Evolutionary conservation across 1,140 invertebrate genomes (phyloP).

Genomic region (Ceratosolen solmsi): DNA sequence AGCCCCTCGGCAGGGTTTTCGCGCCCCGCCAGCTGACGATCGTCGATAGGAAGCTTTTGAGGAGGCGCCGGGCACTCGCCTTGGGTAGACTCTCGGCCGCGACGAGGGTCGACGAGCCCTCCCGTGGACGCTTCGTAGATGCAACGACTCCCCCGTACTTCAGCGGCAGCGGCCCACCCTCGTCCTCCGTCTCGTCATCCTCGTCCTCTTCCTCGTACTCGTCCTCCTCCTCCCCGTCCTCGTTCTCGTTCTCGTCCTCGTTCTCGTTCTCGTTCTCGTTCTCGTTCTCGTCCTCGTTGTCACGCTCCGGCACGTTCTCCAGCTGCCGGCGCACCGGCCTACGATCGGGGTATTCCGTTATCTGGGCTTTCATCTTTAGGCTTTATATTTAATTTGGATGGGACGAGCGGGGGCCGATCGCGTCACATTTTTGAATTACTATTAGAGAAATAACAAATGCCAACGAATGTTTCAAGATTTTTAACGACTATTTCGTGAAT

Average conservation of each 20-base stretch:
- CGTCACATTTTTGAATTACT: too few relatives aligned
- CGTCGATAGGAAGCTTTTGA: conserved; percentile 51
- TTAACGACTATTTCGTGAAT: too few relatives aligned
- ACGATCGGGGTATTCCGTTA: not conserved
- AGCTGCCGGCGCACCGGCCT: not conserved
- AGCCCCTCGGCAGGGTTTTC: conserved; percentile 36
- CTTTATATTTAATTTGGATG: too few relatives aligned
- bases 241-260: conserved; percentile 9
- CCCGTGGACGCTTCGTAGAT: not conserved
- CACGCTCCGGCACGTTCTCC: conserved; percentile 6
- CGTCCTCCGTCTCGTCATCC: conserved; percentile 2
- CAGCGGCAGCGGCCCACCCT: not conserved
- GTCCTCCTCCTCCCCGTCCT: conserved; percentile 17
- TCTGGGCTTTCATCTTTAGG: too few relatives aligned
- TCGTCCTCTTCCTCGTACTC: not conserved
- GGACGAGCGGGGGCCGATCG: too few relatives aligned
- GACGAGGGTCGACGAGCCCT: not conserved
- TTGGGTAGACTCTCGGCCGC: not conserved
- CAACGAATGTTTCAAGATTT: too few relatives aligned
- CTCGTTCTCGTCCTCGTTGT: not conserved
- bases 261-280: not conserved
- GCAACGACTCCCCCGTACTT: too few relatives aligned
- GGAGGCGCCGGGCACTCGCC: not conserved
- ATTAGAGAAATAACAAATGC: too few relatives aligned
- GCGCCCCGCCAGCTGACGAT: conserved; percentile 36